Base-by-base conservation (phyloP, 1,140 invertebrate species). In the Drosophila orena region DNA sequence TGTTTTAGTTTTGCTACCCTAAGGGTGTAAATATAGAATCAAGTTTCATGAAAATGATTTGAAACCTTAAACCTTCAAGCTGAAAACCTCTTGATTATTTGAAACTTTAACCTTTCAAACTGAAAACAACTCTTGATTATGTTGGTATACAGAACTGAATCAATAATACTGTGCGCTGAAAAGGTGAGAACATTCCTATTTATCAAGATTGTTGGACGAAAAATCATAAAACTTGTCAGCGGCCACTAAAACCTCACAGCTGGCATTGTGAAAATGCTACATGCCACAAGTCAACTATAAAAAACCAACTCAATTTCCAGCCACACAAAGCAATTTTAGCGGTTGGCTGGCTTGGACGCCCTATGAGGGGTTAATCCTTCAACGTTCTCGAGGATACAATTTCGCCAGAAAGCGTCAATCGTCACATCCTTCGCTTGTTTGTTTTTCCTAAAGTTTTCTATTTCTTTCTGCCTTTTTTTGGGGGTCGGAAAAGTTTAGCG, bases 401-500 rank as follows among this genome's bases (percentile, higher is more conserved):
- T 46, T 40, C n/a, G 54, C 20, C 42, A 61, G 44, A 72, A 49
- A 64, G 20, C 64, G 46, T 42, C 58, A 58, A 59, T 43, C 44
- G 54, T 30, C 15, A 14, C 44, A 34, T 71, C n/a, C 65, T 49
- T 69, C 34, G 24, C 49, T 20, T 70, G 49, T 47, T 70, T 70
- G 66, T 69, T 69, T 69, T 56, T 38, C 24, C 66, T 27, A 34
- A 47, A 47, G 52, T 30, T n/a, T 20, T 27, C 2, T 8, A 17
- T 52, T 35, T 34, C 7, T 35, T 17, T 10, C 12, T 56, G 56
- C 49, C 55, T 17, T 17, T 70, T 70, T 57, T 62, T 17, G 3
- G 49, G 54, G 17, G 70, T 60, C 71, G 46, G 71, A 75, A 75
- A 75, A 75, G 54, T 72, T 72, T 72, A 24, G 46, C 20, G 40